Percentiles rank a stretch among this genome's conserved stretches.
phyloP scores from a whole-genome alignment of 2,797 vertebrate species.

The Platalea minor region DNA sequence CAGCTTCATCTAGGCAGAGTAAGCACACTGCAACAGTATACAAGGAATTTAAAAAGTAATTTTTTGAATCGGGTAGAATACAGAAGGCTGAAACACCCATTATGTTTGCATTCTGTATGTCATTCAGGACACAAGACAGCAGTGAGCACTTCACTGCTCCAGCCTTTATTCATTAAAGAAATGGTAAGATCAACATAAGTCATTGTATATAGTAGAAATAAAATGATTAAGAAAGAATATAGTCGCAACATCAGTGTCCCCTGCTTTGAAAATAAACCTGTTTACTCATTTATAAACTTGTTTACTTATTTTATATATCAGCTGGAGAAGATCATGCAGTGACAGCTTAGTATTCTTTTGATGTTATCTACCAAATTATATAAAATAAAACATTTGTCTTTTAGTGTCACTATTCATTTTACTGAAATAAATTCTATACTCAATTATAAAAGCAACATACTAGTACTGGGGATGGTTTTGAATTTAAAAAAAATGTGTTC shows the following conservation, averaged over 20 bases:
- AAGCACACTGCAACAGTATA: neutral
- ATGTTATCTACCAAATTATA: neutral
- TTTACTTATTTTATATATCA: neutral
- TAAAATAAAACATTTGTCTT: neutral
- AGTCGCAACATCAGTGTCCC: neutral
- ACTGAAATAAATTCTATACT: neutral
- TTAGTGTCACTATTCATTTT: neutral
- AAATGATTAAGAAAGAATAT: neutral
- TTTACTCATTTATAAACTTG: neutral
- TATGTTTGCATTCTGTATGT: neutral
- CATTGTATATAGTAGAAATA: neutral
- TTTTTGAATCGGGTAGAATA: neutral
- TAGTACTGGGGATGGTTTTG: neutral
- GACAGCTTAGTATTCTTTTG: neutral
- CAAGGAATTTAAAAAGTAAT: neutral
- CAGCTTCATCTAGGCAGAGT: neutral
- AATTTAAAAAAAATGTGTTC: neutral
- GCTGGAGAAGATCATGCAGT: neutral
- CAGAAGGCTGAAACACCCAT: neutral
- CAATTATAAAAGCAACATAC: neutral
- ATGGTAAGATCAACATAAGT: neutral
- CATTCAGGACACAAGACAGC: neutral
- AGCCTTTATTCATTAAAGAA: neutral
- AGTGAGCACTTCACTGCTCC: neutral
- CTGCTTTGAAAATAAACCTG: neutral